phyloP scores from a whole-genome alignment of 2,113 vertebrate genomes.

The Tautogolabrus adspersus region DNA sequence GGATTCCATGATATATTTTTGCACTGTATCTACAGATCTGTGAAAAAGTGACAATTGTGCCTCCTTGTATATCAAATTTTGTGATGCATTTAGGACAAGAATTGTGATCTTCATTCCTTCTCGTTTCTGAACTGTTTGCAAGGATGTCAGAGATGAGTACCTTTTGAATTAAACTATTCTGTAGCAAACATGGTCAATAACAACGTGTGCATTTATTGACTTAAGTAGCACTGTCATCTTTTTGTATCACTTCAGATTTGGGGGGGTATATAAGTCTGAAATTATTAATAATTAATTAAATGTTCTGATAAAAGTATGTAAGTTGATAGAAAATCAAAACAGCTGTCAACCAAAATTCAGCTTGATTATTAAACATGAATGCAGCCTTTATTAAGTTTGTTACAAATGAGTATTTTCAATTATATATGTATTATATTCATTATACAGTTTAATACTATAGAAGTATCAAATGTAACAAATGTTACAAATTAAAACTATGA shows the following conservation, averaged over 20 bases:
- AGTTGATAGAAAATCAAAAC: background rate
- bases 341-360: no score
- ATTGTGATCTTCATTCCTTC: constrained; percentile 38
- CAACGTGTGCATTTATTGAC: constrained; percentile 48
- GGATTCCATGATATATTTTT: constrained; percentile 61
- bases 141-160: constrained; percentile 32
- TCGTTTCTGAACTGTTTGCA: constrained; percentile 37
- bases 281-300: background rate
- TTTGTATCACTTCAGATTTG: background rate
- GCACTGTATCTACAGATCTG: constrained; percentile 76
- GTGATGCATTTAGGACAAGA: constrained; percentile 35
- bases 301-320: background rate
- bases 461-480: no score
- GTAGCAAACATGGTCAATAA: constrained; percentile 30
- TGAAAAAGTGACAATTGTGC: constrained; percentile 63
- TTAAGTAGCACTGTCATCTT: constrained; percentile 34
- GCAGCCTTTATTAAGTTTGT: no score
- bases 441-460: no score
- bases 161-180: constrained; percentile 49
- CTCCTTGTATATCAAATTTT: constrained; percentile 40
- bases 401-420: no score
- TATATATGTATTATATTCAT: no score
- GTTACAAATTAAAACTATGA: no score
- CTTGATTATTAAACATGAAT: no score
- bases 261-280: no score